Conservation (phyloP, 2,113 vertebrate species). For the Lophius piscatorius region DNA sequence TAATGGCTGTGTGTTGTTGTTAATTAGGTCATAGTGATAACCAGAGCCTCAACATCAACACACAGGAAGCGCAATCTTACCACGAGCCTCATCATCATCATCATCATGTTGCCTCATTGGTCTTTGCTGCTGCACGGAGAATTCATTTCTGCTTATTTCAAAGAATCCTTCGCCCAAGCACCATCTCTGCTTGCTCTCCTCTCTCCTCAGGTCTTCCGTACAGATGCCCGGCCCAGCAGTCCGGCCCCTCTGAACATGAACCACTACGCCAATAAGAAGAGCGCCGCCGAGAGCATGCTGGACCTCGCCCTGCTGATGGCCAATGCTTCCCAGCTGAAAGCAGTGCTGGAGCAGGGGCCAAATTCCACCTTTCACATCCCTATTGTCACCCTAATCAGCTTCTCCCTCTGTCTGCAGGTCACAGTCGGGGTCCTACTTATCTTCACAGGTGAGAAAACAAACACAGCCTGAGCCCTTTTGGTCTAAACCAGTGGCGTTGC, state of each 20-base stretch:
- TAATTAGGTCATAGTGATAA: conserved; percentile 55
- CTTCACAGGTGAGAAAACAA: conserved; percentile 85
- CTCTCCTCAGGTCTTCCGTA: conserved; percentile 40
- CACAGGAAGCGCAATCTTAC: conserved; percentile 49
- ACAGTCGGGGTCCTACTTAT: conserved; percentile 89
- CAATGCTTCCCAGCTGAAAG: too few species aligned
- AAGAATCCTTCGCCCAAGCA: too few species aligned
- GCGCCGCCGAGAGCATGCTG: conserved; percentile 90
- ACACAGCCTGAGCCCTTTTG: not conserved
- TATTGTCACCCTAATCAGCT: conserved; percentile 85
- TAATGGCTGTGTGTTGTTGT: conserved; percentile 39
- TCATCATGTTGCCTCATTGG: conserved; percentile 7
- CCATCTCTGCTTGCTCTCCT: conserved; percentile 25
- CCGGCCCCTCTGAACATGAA: conserved; percentile 85
- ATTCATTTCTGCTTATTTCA: conserved; percentile 26
- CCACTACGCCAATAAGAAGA: conserved; percentile 92
- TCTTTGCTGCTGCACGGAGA: conserved; percentile 2
- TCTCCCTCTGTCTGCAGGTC: conserved; percentile 87
- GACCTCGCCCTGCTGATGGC: conserved; percentile 92
- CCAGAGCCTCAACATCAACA: conserved; percentile 38
- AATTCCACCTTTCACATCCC: conserved; percentile 81
- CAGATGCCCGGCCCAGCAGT: conserved; percentile 47
- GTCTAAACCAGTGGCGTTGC: not conserved
- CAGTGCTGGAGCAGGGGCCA: conserved; percentile 87
- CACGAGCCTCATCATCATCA: conserved; percentile 31